A percentile compares a stretch with the other conserved stretches of the same genome.
These are phyloP conservation scores for Tokudaia tokunoshimensis DNA, from an alignment of 2,797 vertebrate genomes.

Conservation along the genomic window DNA sequence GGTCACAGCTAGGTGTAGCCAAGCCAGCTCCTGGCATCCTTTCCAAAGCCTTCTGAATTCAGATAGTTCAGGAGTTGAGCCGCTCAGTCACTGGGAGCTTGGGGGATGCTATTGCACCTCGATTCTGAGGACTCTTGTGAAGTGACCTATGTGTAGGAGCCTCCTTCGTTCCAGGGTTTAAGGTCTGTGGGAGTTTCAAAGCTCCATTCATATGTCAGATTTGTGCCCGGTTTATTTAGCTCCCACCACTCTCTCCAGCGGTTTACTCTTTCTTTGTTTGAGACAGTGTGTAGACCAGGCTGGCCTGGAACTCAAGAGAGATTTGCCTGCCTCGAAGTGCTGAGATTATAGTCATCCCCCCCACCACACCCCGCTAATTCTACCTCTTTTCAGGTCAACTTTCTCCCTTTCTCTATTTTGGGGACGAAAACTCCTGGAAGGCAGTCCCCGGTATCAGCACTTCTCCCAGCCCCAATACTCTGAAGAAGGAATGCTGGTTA, in stretches of 20 bases:
- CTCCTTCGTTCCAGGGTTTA: not conserved
- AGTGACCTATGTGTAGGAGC: not conserved
- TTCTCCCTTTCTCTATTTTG: not conserved
- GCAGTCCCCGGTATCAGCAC: not conserved
- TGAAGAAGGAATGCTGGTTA: not conserved
- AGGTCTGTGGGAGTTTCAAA: constrained; percentile 7
- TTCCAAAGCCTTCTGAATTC: not conserved
- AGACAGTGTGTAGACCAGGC: not conserved
- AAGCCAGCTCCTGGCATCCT: not conserved
- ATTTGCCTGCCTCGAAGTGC: not conserved
- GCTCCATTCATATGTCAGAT: not conserved
- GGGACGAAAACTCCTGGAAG: not conserved
- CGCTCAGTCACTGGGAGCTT: not conserved
- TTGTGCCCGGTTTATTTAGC: not conserved
- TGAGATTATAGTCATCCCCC: not conserved
- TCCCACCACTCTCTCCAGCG: not conserved
- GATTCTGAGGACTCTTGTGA: constrained; percentile 1
- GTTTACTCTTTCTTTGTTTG: not conserved
- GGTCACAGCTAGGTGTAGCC: not conserved
- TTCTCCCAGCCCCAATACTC: not conserved
- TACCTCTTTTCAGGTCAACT: not conserved
- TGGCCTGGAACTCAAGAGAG: not conserved
- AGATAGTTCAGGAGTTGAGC: not conserved
- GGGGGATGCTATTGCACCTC: not conserved
- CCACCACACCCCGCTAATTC: not conserved